Evolutionary conservation across 2,113 vertebrate species (phyloP), one percentile per base, ranked within the genome.

Genomic region (Tautogolabrus adspersus): DNA sequence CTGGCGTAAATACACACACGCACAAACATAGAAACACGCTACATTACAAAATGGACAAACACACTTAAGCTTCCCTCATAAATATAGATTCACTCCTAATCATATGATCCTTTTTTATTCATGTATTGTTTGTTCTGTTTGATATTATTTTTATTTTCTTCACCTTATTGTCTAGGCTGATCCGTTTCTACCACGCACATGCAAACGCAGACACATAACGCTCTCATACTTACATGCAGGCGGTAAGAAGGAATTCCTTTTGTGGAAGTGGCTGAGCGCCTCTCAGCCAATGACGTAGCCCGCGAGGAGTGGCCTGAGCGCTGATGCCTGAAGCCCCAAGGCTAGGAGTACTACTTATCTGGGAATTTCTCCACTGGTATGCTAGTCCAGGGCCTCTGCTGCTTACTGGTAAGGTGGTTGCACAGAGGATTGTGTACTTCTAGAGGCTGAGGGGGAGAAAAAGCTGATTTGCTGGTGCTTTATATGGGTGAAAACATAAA

Each of bases 211-310:
- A 76, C 87, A 63, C 79, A 85, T 75, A 90, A 77, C 68, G 56
- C 83, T 66, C 89, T 80, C 80, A 87, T 77, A 91, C 84, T 86
- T 87, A 26, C 85, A 90, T 86, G 78, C 86, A 87, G 78, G 79
- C 89, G 77, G 85, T 77, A 87, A 90, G 88, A 94, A 96, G 93
- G 94, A 95, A 96, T 96, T 95, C 93, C 92, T 96, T 96, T 95
- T 95, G 93, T 95, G 95, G 93, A 91, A 94, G 83, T 94, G 84
- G 87, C 80, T 84, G 89, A 79, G 81, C 66, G 88, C 92, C 80
- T 89, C 74, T 77, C 70, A 83, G 81, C 68, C 16, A n/a, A 52
- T 94, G 93, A 94, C 85, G 90, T 90, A 55, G 83, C 42, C 40
- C 5, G 10, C 0, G 68, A 80, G 92, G 89, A 77, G 91, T 83